These are phyloP conservation scores for Pseudochromis fuscus DNA, from an alignment of 2,797 vertebrate genomes.

Conservation along the genomic window DNA sequence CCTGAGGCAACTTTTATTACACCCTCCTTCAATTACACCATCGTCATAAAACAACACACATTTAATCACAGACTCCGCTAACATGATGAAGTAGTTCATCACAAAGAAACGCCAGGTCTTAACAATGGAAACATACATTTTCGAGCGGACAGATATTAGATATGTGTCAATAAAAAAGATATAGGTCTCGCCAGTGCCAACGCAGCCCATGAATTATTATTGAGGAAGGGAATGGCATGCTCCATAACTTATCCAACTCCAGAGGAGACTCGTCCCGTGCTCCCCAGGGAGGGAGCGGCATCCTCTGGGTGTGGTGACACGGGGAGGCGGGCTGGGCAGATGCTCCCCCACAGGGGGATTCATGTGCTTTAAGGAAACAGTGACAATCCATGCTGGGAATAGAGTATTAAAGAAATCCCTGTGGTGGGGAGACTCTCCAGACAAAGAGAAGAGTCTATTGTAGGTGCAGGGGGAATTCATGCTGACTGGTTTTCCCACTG, in stretches of 20 bases:
- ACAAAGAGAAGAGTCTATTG: conserved; percentile 54
- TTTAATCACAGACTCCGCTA: conserved; percentile 75
- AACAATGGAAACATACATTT: conserved; percentile 66
- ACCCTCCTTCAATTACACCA: conserved; percentile 72
- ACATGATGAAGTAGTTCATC: conserved; percentile 75
- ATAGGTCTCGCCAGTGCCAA: conserved; percentile 33
- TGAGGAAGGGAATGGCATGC: conserved; percentile 26
- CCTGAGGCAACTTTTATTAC: conserved; percentile 76
- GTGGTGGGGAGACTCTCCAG: conserved; percentile 46
- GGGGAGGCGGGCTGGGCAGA: conserved; percentile 35
- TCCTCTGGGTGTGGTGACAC: conserved; percentile 39
- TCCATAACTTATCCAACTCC: conserved; percentile 64
- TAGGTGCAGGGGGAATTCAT: conserved; percentile 42
- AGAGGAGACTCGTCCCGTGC: conserved; percentile 11
- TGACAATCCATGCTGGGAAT: conserved; percentile 69
- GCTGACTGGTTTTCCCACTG: conserved; percentile 59
- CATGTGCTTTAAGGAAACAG: conserved; percentile 61
- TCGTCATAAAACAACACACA: conserved; percentile 78
- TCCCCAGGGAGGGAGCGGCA: conserved; percentile 40
- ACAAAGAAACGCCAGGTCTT: conserved; percentile 55
- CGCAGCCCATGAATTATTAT: conserved; percentile 48
- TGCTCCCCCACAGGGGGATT: conserved; percentile 53
- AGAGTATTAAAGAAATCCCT: conserved; percentile 64
- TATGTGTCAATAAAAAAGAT: conserved; percentile 68
- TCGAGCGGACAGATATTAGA: conserved; percentile 65